Base-by-base conservation (phyloP, 2,797 vertebrate genomes). In the Chromis chromis region DNA sequence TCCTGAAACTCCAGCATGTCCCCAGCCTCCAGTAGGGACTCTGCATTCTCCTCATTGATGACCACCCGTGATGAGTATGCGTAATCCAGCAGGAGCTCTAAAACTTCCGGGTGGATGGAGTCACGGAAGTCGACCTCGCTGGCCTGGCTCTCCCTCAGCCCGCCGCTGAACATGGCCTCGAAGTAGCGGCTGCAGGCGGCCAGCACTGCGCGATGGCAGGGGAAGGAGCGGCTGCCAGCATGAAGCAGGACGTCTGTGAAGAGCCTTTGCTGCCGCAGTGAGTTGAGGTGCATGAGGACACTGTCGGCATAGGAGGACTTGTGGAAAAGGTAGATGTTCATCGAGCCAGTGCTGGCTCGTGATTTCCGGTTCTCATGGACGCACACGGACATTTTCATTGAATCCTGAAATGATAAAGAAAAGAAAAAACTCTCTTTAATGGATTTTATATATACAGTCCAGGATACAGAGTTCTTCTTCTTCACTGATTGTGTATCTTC, bases 1-100 rank as follows among this genome's bases (percentile, higher is more conserved):
- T 99, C 98, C 89, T 99, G 97, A 79, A 99, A 99, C 87, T 99
- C 97, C 54, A 99, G 87, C 98, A 99, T 99, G 94, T 99, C 98
- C 0, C 98, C 98, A 0, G 98, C 98, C 79, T 99, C 98, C 81
- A 99, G 91, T 27, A 99, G 94, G 0, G 98, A 99, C 84, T 99
- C 98, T 0, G 98, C 98, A 0, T 99, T 99, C 82, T 99, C 98
- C 85, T 99, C 98, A 0, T 98, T 99, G 91, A 99, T 99, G 83
- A 99, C 96, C 66, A 99, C 98, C 6, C 97, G 96, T 24, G 98
- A 99, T 0, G 98, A 99, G 88, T 99, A 99, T 0, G 98, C 98
- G 0, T 99, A 99, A 91, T 99, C 98, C 52, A 99, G 93, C 64
- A 99, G 96, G 36, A 99, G 95, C 91, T 99, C 98, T 76, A 99